Percentiles rank a stretch among this genome's conserved stretches.
Evolutionary conservation across 2,797 vertebrate species (phyloP).

Genomic region (Sebastes minor): DNA sequence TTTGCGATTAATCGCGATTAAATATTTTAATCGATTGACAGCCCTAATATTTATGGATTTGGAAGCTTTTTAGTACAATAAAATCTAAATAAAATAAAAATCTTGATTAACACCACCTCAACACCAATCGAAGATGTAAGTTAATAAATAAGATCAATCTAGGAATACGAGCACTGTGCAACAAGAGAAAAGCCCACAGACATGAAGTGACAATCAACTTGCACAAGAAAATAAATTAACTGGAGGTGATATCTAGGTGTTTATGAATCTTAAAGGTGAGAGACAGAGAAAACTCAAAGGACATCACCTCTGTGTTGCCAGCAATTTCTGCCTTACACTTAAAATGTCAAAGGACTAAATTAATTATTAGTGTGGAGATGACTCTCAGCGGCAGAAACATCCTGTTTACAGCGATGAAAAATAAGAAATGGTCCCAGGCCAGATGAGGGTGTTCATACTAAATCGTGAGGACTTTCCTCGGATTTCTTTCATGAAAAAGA

Average conservation of each 20-base stretch:
- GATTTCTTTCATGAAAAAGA: neutral
- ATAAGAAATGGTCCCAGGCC: neutral
- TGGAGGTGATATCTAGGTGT: neutral
- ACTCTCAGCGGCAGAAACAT: slow-evolving; percentile 13
- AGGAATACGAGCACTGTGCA: neutral
- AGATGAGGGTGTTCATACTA: neutral
- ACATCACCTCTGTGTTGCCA: neutral
- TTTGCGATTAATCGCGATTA: too few species aligned
- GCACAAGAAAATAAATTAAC: neutral
- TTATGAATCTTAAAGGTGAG: neutral
- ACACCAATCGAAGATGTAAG: neutral
- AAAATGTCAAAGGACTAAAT: slow-evolving; percentile 36
- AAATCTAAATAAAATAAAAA: neutral
- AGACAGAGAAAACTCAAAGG: neutral
- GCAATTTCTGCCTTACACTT: neutral
- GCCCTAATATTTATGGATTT: neutral
- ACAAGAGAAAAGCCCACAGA: neutral
- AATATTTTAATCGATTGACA: too few species aligned
- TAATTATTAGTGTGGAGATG: slow-evolving; percentile 15
- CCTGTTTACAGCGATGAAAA: slow-evolving; percentile 6
- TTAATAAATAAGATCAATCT: neutral
- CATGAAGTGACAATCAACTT: neutral
- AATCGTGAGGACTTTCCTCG: neutral
- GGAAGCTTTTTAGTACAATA: neutral
- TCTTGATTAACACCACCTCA: neutral